phyloP scores from a whole-genome alignment of 2,888 invertebrate genomes.

The Minunthozetes semirufus region DNA sequence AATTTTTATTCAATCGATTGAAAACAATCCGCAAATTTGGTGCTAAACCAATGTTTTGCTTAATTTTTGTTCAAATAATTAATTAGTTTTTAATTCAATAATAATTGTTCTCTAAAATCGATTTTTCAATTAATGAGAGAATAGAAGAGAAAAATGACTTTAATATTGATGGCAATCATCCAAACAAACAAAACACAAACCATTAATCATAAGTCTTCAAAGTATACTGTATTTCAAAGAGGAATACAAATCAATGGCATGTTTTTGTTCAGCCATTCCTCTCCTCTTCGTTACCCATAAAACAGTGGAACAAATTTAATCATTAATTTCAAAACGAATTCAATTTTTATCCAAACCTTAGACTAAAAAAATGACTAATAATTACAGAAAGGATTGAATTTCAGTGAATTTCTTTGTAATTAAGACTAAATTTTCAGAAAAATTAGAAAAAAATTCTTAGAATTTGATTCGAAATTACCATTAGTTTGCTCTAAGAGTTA shows the following conservation, averaged over 20 bases:
- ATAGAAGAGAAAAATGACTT: neutral
- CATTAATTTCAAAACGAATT: neutral
- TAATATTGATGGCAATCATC: conserved; percentile 12
- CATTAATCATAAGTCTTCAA: conserved; percentile 1
- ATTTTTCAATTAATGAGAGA: neutral
- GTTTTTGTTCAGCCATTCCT: neutral
- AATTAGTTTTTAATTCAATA: neutral
- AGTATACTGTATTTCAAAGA: neutral
- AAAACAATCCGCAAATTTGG: neutral
- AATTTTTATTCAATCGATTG: neutral
- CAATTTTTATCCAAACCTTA: no score
- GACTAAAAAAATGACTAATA: no score
- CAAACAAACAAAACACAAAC: neutral
- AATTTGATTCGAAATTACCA: no score
- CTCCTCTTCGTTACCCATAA: neutral
- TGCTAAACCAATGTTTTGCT: conserved; percentile 5
- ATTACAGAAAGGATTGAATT: no score
- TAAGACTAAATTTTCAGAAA: no score
- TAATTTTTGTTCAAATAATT: neutral
- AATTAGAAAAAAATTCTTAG: no score
- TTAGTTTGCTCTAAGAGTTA: no score
- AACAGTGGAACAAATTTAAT: conserved; percentile 9
- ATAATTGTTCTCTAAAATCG: neutral
- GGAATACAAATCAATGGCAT: neutral
- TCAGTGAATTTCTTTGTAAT: no score